phyloP scores from a whole-genome alignment of 2,888 invertebrate species.

The Sinelater perroti region DNA sequence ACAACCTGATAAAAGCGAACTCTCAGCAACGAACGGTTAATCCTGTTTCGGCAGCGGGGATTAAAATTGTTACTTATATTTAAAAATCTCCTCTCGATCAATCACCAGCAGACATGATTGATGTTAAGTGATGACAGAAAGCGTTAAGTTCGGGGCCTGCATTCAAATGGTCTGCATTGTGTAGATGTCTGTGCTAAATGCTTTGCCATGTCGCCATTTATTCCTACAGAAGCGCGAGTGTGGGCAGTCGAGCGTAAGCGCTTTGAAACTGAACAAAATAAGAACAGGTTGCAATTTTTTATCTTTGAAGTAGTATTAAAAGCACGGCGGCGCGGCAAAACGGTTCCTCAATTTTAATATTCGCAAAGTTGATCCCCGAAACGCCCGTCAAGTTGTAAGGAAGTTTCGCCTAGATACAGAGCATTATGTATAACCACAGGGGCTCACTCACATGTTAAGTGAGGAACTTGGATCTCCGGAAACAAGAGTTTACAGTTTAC shows the following conservation, averaged over 20 bases:
- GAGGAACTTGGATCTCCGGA: constrained; percentile 17
- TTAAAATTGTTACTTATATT: constrained; percentile 28
- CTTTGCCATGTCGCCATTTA: constrained; percentile 26
- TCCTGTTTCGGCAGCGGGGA: constrained; percentile 6
- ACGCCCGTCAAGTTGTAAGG: constrained; percentile 8
- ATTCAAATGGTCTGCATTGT: constrained; percentile 32
- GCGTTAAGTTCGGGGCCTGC: constrained; percentile 26
- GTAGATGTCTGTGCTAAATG: constrained; percentile 28
- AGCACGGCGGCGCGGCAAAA: background rate
- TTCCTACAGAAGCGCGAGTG: constrained; percentile 20
- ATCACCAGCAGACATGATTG: constrained; percentile 27
- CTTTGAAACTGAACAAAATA: constrained; percentile 21
- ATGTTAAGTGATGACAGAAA: constrained; percentile 22
- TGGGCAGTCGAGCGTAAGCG: constrained; percentile 22
- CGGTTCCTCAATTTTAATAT: constrained; percentile 12
- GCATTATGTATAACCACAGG: constrained; percentile 22
- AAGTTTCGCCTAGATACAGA: constrained; percentile 11
- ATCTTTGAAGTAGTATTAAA: constrained; percentile 10
- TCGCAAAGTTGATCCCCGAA: background rate
- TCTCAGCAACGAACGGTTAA: too few relatives aligned
- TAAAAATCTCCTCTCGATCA: constrained; percentile 27
- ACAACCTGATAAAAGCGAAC: too few relatives aligned
- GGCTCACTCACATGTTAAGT: constrained; percentile 24
- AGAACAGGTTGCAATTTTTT: constrained; percentile 16
- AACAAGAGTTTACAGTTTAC: constrained; percentile 36